Evolutionary conservation across 2,888 invertebrate genomes (phyloP).

Genomic region (Acanthopleura granulata): DNA sequence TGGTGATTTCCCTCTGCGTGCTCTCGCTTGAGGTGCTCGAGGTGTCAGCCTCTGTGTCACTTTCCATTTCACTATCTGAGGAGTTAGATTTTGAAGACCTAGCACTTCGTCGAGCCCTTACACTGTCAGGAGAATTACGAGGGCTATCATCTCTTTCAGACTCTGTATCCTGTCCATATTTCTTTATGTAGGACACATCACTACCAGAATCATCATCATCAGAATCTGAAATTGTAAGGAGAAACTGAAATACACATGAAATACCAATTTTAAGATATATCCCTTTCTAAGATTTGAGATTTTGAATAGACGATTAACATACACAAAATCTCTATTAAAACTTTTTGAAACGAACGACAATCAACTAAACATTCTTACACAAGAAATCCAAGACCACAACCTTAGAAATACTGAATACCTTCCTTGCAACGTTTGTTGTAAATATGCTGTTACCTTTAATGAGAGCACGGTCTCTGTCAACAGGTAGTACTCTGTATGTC

Average conservation of each 20-base stretch:
- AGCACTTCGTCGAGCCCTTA: neutral
- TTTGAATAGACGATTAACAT: no score
- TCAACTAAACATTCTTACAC: no score
- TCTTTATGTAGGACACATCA: slow-evolving; percentile 13
- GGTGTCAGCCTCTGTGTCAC: slow-evolving; percentile 1
- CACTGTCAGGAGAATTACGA: slow-evolving; percentile 1
- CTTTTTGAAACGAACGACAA: no score
- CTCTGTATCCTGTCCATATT: slow-evolving; percentile 4
- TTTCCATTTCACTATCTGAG: neutral
- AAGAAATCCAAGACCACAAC: no score
- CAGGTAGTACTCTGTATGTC: slow-evolving; percentile 55
- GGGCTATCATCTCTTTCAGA: slow-evolving; percentile 1
- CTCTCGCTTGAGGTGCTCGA: neutral
- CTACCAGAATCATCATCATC: slow-evolving; percentile 8
- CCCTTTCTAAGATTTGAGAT: no score
- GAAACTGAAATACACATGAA: neutral
- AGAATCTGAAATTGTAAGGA: slow-evolving; percentile 6
- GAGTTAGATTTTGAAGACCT: no score
- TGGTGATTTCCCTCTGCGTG: neutral
- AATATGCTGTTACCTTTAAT: slow-evolving; percentile 47
- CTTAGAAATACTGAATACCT: no score
- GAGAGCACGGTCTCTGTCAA: slow-evolving; percentile 51
- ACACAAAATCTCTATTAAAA: no score
- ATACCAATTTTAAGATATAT: no score
- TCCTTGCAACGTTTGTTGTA: neutral